A percentile compares a stretch with the other conserved stretches of the same genome.
phyloP scores from a whole-genome alignment of 2,113 vertebrate genomes.

The Pomatorhinus ruficollis region DNA sequence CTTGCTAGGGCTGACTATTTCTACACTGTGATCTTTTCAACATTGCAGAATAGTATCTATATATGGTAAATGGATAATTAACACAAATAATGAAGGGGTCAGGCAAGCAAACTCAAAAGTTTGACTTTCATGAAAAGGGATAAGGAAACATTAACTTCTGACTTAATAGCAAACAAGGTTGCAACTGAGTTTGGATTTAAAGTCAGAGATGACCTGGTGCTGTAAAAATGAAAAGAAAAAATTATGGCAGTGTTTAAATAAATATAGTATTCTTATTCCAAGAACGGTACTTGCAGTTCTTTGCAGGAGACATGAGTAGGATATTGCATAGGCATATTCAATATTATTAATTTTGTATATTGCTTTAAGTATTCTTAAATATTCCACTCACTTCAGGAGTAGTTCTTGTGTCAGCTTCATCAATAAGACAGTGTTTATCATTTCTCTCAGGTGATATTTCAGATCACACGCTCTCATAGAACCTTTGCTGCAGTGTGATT shows the following conservation, averaged over 20 bases:
- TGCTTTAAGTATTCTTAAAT: background rate
- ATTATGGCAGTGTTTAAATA: background rate
- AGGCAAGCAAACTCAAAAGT: background rate
- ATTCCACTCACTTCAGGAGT: background rate
- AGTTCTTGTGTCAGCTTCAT: background rate
- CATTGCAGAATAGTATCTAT: background rate
- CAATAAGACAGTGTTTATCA: background rate
- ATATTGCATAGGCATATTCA: background rate
- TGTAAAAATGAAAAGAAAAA: background rate
- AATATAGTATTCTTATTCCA: background rate
- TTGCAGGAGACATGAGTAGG: background rate
- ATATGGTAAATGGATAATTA: background rate
- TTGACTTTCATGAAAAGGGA: background rate
- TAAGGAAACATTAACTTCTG: background rate
- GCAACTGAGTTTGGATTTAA: background rate
- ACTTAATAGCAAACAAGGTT: background rate
- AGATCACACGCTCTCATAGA: background rate
- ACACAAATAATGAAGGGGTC: background rate
- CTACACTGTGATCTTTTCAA: background rate
- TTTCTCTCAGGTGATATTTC: background rate
- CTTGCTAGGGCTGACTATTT: slow-evolving; percentile 1
- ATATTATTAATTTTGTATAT: background rate
- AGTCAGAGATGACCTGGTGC: background rate
- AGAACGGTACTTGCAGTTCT: background rate
- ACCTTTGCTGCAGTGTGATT: background rate